phyloP scores from a whole-genome alignment of 2,113 vertebrate genomes.

The Microcebus griseorufus region DNA sequence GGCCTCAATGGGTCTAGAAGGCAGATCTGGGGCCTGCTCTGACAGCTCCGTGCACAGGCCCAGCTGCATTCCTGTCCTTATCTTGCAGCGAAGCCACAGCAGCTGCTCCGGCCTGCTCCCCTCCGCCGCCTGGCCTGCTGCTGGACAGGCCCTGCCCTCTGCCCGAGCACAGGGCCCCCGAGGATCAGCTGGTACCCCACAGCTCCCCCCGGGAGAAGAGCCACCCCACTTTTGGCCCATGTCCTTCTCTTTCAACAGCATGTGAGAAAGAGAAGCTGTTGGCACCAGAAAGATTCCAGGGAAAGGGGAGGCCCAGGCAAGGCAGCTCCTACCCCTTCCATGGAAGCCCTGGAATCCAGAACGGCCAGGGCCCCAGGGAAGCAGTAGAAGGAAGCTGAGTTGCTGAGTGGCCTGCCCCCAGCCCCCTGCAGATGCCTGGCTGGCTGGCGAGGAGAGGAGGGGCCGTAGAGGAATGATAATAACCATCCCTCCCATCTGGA shows the following conservation, averaged over 20 bases:
- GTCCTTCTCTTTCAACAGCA: neutral
- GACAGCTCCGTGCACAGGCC: neutral
- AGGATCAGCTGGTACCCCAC: neutral
- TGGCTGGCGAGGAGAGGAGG: constrained; percentile 7
- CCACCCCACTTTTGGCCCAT: neutral
- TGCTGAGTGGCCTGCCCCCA: constrained; percentile 55
- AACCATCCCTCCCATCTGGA: constrained; percentile 49
- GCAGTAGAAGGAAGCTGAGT: constrained; percentile 55
- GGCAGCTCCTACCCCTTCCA: constrained; percentile 19
- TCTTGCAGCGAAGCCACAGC: neutral
- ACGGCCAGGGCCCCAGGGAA: constrained; percentile 48
- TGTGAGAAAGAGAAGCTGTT: neutral
- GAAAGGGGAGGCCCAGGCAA: neutral
- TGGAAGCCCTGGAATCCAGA: constrained; percentile 60
- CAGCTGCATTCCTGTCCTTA: neutral
- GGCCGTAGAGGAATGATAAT: constrained; percentile 51
- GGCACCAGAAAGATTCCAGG: neutral
- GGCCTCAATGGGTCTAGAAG: neutral
- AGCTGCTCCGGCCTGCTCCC: neutral
- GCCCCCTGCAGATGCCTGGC: constrained; percentile 36
- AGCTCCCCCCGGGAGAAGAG: neutral
- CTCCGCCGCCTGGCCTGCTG: neutral
- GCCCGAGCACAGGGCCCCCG: neutral
- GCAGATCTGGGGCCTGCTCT: neutral
- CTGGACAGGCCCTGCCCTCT: neutral